These are phyloP conservation scores for Tachycineta bicolor DNA, from an alignment of 2,113 vertebrate species.

Conservation along the genomic window DNA sequence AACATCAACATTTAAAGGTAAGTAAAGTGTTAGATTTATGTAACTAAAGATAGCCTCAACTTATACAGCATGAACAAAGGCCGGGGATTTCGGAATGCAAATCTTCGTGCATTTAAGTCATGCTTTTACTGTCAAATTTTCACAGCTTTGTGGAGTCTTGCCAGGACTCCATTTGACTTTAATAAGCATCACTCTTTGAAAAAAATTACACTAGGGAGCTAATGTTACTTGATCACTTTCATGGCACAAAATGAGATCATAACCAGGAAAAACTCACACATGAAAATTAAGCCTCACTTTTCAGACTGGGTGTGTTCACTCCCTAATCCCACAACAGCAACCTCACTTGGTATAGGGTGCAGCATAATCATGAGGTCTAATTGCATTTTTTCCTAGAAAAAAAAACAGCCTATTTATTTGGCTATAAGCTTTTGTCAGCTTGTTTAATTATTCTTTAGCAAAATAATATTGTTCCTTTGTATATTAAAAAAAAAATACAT, in stretches of 20 bases:
- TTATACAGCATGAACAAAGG: neutral
- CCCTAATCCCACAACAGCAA: slow-evolving; percentile 34
- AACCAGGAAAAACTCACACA: slow-evolving; percentile 69
- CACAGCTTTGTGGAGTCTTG: neutral
- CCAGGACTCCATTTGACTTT: slow-evolving; percentile 36
- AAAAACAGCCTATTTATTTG: neutral
- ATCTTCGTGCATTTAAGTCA: neutral
- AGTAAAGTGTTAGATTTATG: neutral
- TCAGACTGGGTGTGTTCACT: slow-evolving; percentile 59
- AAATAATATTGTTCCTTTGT: neutral
- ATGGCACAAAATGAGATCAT: slow-evolving; percentile 70
- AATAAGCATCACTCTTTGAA: slow-evolving; percentile 20
- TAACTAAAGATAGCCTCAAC: neutral
- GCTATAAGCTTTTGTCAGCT: neutral
- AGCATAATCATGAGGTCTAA: slow-evolving; percentile 11
- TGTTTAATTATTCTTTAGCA: neutral
- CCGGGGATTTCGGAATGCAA: slow-evolving; percentile 11
- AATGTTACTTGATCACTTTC: slow-evolving; percentile 45
- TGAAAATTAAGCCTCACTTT: slow-evolving; percentile 65
- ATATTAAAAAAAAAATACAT: neutral
- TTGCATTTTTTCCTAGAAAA: neutral
- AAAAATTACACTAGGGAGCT: slow-evolving; percentile 22
- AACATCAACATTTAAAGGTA: slow-evolving; percentile 95
- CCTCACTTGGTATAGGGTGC: neutral
- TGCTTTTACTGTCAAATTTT: slow-evolving; percentile 47